phyloP scores from a whole-genome alignment of 2,113 vertebrate genomes.

The Bubo scandiacus region DNA sequence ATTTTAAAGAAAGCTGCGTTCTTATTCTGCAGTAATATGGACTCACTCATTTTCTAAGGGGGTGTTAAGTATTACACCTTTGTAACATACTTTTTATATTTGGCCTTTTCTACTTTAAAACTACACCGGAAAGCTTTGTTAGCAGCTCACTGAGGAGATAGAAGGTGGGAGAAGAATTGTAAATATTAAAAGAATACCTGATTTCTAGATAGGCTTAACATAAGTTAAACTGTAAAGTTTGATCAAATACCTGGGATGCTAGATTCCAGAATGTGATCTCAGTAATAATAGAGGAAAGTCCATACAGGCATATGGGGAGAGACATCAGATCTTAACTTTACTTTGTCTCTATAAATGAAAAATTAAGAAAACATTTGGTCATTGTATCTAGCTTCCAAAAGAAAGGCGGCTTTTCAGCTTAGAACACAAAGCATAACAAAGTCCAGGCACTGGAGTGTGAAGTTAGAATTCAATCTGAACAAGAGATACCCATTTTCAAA shows the following conservation, averaged over 20 bases:
- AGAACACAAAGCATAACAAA: neutral
- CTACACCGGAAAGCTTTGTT: neutral
- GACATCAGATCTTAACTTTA: neutral
- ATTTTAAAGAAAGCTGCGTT: neutral
- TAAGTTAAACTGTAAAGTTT: neutral
- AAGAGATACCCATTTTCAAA: neutral
- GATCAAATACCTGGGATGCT: neutral
- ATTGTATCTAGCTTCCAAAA: neutral
- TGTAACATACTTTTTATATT: neutral
- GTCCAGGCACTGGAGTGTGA: rapidly evolving
- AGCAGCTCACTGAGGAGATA: neutral
- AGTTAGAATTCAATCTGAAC: neutral
- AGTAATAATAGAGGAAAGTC: neutral
- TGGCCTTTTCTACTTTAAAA: neutral
- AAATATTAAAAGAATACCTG: neutral
- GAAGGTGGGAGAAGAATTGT: neutral
- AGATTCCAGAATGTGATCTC: neutral
- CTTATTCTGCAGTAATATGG: neutral
- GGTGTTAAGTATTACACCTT: neutral
- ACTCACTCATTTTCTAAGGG: neutral
- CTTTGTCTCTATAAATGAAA: neutral
- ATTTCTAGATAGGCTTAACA: neutral
- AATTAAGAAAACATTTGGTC: neutral
- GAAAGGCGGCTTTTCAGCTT: neutral
- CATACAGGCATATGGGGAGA: neutral